Evolutionary conservation across 1,140 invertebrate genomes (phyloP).

Genomic region (Cyclina sinensis): DNA sequence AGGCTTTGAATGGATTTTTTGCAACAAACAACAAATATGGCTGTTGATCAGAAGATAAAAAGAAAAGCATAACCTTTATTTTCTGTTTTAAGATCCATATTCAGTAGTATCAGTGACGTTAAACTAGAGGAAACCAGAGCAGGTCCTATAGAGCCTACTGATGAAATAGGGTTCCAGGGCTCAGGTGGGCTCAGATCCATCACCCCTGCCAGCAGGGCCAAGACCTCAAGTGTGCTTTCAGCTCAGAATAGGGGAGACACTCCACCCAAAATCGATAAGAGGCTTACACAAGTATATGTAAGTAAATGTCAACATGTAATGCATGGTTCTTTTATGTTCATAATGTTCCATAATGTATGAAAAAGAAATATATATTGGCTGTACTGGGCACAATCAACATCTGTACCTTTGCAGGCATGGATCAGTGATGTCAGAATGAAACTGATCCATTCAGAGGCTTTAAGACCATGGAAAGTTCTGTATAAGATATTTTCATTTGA

Average conservation of each 20-base stretch:
- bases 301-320: too few species aligned
- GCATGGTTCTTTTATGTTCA: too few species aligned
- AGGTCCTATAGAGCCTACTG: constrained; percentile 70
- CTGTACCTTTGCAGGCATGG: too few species aligned
- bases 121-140: constrained; percentile 81
- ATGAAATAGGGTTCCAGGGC: constrained; percentile 71
- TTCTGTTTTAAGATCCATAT: constrained; percentile 80
- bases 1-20: too few species aligned
- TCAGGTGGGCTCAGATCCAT: constrained; percentile 65
- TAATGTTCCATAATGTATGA: too few species aligned
- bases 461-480: too few species aligned
- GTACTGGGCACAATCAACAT: too few species aligned
- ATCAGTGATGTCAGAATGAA: too few species aligned
- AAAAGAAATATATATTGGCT: too few species aligned
- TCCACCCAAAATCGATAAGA: constrained; percentile 83
- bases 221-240: constrained; percentile 75
- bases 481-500: too few species aligned
- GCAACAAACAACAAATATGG: neutral
- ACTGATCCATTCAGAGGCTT: too few species aligned
- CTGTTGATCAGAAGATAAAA: too few species aligned
- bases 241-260: constrained; percentile 72
- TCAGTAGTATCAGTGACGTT: constrained; percentile 84
- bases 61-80: neutral
- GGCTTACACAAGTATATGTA: constrained; percentile 84
- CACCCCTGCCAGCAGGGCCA: constrained; percentile 70